Conservation (phyloP, 2,797 vertebrate species). For the Psittacula derbiana region DNA sequence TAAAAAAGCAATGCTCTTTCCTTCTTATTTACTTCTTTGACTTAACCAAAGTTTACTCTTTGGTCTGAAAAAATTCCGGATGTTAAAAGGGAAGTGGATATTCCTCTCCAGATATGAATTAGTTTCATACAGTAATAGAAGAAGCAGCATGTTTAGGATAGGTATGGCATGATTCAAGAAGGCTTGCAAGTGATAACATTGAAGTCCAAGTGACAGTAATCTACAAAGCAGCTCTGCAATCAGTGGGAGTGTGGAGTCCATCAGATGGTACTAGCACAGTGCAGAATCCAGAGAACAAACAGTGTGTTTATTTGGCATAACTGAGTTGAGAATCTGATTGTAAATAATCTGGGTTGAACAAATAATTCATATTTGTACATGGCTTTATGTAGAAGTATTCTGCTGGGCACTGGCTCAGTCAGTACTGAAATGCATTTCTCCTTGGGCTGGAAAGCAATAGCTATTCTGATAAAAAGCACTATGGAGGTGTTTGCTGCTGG, state of each 20-base stretch:
- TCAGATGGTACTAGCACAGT: background rate
- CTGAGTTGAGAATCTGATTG: background rate
- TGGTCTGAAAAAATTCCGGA: slow-evolving; percentile 77
- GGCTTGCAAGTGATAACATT: background rate
- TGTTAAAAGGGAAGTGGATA: slow-evolving; percentile 80
- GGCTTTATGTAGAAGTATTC: background rate
- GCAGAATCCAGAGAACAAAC: background rate
- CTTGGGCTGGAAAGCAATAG: background rate
- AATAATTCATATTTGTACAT: background rate
- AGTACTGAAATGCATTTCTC: background rate
- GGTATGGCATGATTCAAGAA: background rate
- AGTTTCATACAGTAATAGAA: slow-evolving; percentile 36
- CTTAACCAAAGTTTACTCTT: slow-evolving; percentile 80
- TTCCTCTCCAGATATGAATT: slow-evolving; percentile 73
- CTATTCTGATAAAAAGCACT: background rate
- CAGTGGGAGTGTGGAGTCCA: background rate
- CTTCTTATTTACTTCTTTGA: slow-evolving; percentile 85
- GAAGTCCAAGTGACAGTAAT: background rate
- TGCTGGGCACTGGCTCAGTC: background rate
- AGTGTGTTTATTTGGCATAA: background rate
- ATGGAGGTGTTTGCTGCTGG: background rate
- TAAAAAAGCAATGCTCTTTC: slow-evolving; percentile 85
- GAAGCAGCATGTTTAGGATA: background rate
- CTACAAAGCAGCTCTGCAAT: background rate
- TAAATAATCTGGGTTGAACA: background rate